Conservation (phyloP, 1,140 invertebrate genomes). For the Dufourea novaeangliae region DNA sequence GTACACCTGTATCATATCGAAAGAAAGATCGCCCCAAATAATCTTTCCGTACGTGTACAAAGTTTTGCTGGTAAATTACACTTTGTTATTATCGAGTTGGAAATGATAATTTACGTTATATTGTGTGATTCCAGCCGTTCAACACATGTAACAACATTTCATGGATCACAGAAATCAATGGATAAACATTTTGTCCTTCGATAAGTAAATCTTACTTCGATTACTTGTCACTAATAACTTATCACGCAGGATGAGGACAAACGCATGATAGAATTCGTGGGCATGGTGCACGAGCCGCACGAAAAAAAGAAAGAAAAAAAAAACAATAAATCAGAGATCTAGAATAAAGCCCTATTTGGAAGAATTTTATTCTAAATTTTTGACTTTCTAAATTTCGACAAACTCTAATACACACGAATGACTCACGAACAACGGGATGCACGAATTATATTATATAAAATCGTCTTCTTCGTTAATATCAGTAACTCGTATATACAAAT, state of each 20-base stretch:
- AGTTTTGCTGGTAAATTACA: background rate
- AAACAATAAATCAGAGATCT: too few species aligned
- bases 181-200: background rate
- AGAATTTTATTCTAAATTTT: too few species aligned
- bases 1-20: background rate
- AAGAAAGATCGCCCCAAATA: background rate
- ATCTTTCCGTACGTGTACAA: background rate
- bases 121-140: background rate
- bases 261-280: too few species aligned
- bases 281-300: too few species aligned
- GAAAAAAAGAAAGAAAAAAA: too few species aligned
- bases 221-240: background rate
- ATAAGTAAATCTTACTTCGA: background rate
- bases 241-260: too few species aligned
- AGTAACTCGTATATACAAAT: conserved; percentile 31
- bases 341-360: too few species aligned
- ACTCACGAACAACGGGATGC: conserved; percentile 15
- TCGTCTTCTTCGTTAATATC: conserved; percentile 10
- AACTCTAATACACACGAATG: conserved; percentile 2
- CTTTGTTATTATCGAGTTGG: background rate
- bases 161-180: background rate
- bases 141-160: background rate
- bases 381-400: too few species aligned
- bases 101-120: background rate
- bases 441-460: conserved; percentile 33